Percentiles rank a stretch among this genome's conserved stretches.
Conservation (phyloP, 1,140 invertebrate species). For the Pinna nobilis region DNA sequence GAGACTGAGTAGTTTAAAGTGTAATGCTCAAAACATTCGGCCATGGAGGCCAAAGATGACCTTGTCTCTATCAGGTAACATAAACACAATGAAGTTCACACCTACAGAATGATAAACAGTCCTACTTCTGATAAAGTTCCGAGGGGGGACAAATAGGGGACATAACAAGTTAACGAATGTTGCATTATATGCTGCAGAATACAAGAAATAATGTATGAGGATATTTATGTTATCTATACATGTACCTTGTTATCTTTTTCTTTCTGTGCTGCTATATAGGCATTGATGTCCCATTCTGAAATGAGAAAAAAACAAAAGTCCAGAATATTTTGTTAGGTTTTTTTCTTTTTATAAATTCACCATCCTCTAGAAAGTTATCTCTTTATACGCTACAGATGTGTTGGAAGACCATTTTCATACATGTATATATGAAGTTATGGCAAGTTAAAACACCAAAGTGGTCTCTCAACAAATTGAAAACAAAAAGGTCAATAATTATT, state of each 20-base stretch:
- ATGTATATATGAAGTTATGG: neutral
- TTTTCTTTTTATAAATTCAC: neutral
- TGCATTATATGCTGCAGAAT: neutral
- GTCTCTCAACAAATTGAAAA: too few relatives aligned
- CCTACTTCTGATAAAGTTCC: too few relatives aligned
- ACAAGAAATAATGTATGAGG: neutral
- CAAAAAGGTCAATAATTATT: too few relatives aligned
- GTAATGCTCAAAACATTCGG: too few relatives aligned
- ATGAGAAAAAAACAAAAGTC: neutral
- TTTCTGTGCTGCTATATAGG: constrained; percentile 68
- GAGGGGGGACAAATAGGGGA: too few relatives aligned
- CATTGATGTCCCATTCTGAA: constrained; percentile 68
- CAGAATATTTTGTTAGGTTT: neutral
- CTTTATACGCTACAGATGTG: neutral
- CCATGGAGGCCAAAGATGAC: too few relatives aligned
- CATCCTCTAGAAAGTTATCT: neutral
- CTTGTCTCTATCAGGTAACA: too few relatives aligned
- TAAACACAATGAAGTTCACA: too few relatives aligned
- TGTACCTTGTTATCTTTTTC: constrained; percentile 70
- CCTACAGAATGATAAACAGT: too few relatives aligned
- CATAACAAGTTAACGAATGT: neutral
- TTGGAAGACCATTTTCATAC: neutral
- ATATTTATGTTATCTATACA: neutral
- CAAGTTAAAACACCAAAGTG: neutral
- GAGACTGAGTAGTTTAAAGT: too few relatives aligned